Evolutionary conservation across 2,113 vertebrate species (phyloP).

Genomic region (Camarhynchus parvulus): DNA sequence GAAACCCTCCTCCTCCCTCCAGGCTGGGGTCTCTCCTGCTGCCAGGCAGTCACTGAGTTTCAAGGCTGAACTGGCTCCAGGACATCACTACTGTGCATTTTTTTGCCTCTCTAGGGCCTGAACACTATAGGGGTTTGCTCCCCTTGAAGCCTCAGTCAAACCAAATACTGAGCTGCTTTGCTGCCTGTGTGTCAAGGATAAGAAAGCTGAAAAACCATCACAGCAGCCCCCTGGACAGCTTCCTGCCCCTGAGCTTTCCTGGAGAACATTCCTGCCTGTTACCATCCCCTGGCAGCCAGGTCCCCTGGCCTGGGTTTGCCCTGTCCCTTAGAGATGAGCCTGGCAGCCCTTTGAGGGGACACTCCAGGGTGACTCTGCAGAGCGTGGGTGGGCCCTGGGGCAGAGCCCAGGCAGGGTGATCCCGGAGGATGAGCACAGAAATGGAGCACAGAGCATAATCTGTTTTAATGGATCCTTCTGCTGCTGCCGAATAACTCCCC

Average conservation of each 20-base stretch:
- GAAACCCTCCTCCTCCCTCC: background rate
- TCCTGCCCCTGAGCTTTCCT: background rate
- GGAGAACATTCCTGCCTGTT: background rate
- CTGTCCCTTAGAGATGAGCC: background rate
- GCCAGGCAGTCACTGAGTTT: background rate
- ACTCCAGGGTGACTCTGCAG: background rate
- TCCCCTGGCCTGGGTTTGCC: background rate
- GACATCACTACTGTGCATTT: background rate
- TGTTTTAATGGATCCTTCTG: slow-evolving; percentile 38
- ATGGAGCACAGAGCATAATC: background rate
- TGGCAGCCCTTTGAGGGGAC: background rate
- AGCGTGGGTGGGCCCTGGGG: background rate
- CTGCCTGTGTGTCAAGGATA: background rate
- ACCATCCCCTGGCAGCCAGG: background rate
- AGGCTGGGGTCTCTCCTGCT: background rate
- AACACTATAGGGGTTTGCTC: background rate
- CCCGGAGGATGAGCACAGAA: background rate
- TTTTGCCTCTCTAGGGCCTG: background rate
- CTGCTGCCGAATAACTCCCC: slow-evolving; percentile 16
- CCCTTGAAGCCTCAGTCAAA: background rate
- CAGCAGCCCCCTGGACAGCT: background rate
- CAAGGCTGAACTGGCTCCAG: background rate
- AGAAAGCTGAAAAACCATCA: background rate
- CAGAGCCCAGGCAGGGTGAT: background rate
- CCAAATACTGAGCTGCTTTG: background rate